Percentiles rank a stretch among this genome's conserved stretches.
Evolutionary conservation across 92 coral and sea anemone species (phyloP).

Genomic region (Ricordea florida): DNA sequence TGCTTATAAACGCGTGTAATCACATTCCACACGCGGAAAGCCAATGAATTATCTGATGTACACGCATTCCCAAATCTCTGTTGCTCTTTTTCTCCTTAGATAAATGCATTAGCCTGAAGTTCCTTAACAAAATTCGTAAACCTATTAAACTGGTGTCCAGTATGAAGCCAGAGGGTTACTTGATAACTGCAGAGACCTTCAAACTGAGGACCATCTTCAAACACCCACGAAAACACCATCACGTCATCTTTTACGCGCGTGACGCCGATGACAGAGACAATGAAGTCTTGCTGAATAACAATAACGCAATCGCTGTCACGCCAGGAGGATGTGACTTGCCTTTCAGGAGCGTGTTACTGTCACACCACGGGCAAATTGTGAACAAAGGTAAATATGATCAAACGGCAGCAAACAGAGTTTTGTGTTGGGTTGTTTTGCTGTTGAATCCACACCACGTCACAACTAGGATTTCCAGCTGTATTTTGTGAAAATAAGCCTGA

Average conservation of each 20-base stretch:
- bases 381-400: constrained; percentile 40
- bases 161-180: constrained; percentile 91
- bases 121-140: constrained; percentile 84
- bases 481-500: too few species aligned
- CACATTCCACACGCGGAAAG: too few species aligned
- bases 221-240: constrained; percentile 93
- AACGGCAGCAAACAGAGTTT: too few species aligned
- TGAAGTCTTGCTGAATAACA: constrained; percentile 77
- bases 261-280: constrained; percentile 81
- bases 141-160: constrained; percentile 92
- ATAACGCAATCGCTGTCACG: constrained; percentile 81
- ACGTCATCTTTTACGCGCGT: constrained; percentile 96
- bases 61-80: too few species aligned
- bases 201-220: constrained; percentile 95
- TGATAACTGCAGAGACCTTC: constrained; percentile 92
- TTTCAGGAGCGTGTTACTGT: constrained; percentile 54
- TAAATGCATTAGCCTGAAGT: constrained; percentile 88
- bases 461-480: too few species aligned
- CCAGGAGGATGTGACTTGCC: constrained; percentile 85
- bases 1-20: too few species aligned
- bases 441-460: too few species aligned
- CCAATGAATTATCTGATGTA: too few species aligned
- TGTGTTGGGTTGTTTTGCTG: too few species aligned
- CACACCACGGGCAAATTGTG: constrained; percentile 53
- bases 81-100: constrained; percentile 43